Evolutionary conservation across 2,113 vertebrate genomes (phyloP), one percentile per base, ranked within the genome.

Genomic region (Carassius gibelio): DNA sequence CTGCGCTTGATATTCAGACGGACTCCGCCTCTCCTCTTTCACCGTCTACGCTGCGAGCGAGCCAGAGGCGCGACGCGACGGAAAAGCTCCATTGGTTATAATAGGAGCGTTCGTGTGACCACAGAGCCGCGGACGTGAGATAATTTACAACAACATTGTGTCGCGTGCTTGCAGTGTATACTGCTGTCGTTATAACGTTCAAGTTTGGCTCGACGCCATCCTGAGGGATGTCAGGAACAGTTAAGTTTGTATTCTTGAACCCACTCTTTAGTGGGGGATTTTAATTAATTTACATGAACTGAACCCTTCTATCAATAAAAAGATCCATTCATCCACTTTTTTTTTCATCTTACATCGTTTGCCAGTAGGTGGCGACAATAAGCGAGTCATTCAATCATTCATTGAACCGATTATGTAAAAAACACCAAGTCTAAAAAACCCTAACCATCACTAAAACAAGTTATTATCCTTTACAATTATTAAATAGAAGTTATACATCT

Each of bases 11-110:
- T 82, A 19, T 69, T 55, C 34, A 64, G 3, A 48, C 75, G 23
- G 48, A 85, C 76, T 64, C 85, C 88, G 72, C 88, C 82, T 77
- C 76, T 72, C 59, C 61, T 74, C 75, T 1, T 66, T 21, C 79
- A 38, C 55, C 36, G 82, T 23, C 61, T 61, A 72, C 71, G 45
- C 42, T 45, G 42, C 42, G 42, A 45, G 42, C 45, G 30, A 26
- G 26, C 26, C 26, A 26, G 26, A 26, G 26, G 45, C 36, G 80
- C 15, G 68, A 52, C 34, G 68, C 75, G 75, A 86, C 83, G 57
- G 57, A 69, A 81, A 61, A 59, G 36, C 5, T 50, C 62, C 14
- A 36, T 26, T 38, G 17, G 34, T 69, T 69, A 38, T 74, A 45
- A 38, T 6, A 72, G 36, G 36, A 72, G 36, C 42, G 5, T 74